Evolutionary conservation across 2,888 invertebrate species (phyloP).

Genomic region (Keiferia lycopersicella): DNA sequence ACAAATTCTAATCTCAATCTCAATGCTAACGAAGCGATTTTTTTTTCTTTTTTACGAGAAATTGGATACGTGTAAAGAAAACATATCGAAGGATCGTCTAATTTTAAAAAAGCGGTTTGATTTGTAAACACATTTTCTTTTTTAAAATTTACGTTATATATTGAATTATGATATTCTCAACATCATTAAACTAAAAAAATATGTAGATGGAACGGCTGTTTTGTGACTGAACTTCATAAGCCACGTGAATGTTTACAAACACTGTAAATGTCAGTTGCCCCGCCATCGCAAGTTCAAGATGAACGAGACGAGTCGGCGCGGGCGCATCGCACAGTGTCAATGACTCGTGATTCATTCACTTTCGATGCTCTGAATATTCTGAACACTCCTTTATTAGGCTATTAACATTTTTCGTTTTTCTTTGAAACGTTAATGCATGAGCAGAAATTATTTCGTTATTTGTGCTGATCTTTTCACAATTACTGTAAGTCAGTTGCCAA

Average conservation of each 20-base stretch:
- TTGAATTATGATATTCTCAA: too few species aligned
- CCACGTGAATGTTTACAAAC: conserved; percentile 39
- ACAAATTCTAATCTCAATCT: conserved; percentile 14
- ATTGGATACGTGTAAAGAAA: not conserved
- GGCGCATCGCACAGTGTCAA: conserved; percentile 42
- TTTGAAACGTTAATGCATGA: not conserved
- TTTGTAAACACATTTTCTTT: not conserved
- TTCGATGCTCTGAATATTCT: conserved; percentile 40
- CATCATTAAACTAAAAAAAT: too few species aligned
- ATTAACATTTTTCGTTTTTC: not conserved
- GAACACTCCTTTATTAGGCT: not conserved
- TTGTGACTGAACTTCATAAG: not conserved
- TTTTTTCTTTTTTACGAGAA: not conserved
- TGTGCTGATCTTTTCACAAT: too few species aligned
- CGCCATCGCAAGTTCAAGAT: conserved; percentile 72
- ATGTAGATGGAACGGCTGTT: too few species aligned
- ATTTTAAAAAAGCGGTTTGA: not conserved
- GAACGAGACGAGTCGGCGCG: conserved; percentile 41
- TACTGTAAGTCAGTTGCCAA: not conserved
- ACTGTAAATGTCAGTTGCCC: conserved; percentile 54
- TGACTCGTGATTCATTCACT: conserved; percentile 57
- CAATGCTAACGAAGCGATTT: not conserved
- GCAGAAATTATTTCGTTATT: too few species aligned
- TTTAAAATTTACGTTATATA: too few species aligned
- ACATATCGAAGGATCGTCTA: not conserved